phyloP scores from a whole-genome alignment of 2,113 vertebrate genomes.

The Pelvicachromis taeniatus region DNA sequence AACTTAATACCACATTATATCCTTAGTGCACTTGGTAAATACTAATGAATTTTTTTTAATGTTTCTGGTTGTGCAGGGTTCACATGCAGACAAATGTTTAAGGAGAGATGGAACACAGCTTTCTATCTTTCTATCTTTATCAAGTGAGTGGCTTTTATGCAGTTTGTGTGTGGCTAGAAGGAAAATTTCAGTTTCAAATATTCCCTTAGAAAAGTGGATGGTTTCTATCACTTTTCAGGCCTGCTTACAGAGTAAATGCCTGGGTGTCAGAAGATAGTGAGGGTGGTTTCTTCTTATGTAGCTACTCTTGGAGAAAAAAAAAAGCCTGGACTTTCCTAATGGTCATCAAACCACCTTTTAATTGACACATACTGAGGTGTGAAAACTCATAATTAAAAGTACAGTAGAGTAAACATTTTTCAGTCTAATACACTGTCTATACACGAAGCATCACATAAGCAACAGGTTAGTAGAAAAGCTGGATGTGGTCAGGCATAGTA shows the following conservation, averaged over 20 bases:
- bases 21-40: neutral
- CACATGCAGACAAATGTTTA: neutral
- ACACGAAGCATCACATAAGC: neutral
- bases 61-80: neutral
- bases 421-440: neutral
- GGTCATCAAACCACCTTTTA: neutral
- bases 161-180: neutral
- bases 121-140: neutral
- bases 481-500: neutral
- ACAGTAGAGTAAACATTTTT: neutral
- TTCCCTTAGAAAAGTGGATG: neutral
- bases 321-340: neutral
- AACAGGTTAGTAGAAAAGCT: neutral
- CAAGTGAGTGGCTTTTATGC: neutral
- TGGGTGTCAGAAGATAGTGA: neutral
- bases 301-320: neutral
- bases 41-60: neutral
- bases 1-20: neutral
- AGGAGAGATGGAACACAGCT: neutral
- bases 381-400: neutral
- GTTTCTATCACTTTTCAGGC: neutral
- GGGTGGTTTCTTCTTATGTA: neutral
- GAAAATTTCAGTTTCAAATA: neutral
- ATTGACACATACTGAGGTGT: neutral
- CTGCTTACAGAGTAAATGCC: neutral